Conservation (phyloP, 2,888 invertebrate species). For the Chironomus tentans region DNA sequence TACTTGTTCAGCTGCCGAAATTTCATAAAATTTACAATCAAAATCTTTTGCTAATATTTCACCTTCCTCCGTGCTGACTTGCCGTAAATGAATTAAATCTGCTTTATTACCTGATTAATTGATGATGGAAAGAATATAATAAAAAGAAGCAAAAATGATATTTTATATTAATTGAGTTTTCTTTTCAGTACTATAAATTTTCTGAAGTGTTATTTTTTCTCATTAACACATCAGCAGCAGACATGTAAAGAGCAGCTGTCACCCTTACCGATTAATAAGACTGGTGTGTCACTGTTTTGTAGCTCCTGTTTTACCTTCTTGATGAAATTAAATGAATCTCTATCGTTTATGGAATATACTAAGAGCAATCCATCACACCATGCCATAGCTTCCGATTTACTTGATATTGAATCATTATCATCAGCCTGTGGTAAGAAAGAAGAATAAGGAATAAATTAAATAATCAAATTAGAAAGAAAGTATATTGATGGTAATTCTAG, state of each 20-base stretch:
- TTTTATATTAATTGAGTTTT: neutral
- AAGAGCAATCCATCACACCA: conserved; percentile 87
- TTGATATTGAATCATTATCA: conserved; percentile 63
- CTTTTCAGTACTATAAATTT: neutral
- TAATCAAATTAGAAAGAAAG: neutral
- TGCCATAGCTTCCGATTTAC: conserved; percentile 62
- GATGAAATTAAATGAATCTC: conserved; percentile 74
- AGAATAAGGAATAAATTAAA: neutral
- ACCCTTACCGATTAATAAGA: conserved; percentile 54
- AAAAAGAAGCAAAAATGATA: neutral
- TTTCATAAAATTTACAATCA: conserved; percentile 80
- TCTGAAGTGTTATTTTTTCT: neutral
- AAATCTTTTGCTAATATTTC: conserved; percentile 80
- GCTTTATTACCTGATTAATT: conserved; percentile 61
- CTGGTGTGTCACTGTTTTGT: conserved; percentile 58
- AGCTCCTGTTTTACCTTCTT: conserved; percentile 60
- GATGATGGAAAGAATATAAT: neutral
- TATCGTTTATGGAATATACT: conserved; percentile 84
- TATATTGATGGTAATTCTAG: no score
- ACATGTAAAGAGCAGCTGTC: neutral
- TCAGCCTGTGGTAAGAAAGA: neutral
- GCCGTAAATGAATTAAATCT: conserved; percentile 82
- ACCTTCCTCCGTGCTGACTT: conserved; percentile 81
- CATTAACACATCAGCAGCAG: neutral
- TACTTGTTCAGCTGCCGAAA: conserved; percentile 82